Evolutionary conservation across 2,113 vertebrate species (phyloP).

Genomic region (Crotalus helleri): DNA sequence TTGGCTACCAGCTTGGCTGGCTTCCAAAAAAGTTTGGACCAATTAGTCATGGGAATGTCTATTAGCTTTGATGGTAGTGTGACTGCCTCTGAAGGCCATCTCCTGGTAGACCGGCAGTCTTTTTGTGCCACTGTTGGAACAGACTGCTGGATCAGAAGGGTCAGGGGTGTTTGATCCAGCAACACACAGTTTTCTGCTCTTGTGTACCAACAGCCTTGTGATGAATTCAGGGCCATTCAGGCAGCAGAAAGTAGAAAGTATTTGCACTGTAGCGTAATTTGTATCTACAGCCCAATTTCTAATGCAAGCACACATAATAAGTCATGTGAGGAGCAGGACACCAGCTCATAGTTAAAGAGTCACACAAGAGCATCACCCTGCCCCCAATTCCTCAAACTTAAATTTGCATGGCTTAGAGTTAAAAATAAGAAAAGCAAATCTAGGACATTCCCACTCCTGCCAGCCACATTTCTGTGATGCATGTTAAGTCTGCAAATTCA

Average conservation of each 20-base stretch:
- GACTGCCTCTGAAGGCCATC: background rate
- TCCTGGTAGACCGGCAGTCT: background rate
- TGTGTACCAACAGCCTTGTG: background rate
- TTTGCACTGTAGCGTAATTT: background rate
- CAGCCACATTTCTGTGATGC: background rate
- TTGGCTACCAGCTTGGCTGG: background rate
- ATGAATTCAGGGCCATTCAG: background rate
- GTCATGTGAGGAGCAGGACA: background rate
- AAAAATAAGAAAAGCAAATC: background rate
- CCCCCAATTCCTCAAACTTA: background rate
- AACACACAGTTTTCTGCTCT: background rate
- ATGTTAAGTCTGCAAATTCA: background rate
- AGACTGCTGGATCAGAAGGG: background rate
- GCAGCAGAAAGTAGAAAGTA: background rate
- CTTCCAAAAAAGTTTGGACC: background rate
- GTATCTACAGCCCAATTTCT: background rate
- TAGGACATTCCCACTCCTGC: background rate
- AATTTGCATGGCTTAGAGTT: background rate
- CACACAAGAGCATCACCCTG: background rate
- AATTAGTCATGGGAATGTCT: background rate
- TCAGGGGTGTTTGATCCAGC: background rate
- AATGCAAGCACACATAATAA: background rate
- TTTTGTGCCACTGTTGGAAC: background rate
- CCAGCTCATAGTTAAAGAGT: background rate
- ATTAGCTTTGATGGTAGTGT: background rate